Base-by-base conservation (phyloP, 1,140 invertebrate genomes). In the Drosophila athabasca region DNA sequence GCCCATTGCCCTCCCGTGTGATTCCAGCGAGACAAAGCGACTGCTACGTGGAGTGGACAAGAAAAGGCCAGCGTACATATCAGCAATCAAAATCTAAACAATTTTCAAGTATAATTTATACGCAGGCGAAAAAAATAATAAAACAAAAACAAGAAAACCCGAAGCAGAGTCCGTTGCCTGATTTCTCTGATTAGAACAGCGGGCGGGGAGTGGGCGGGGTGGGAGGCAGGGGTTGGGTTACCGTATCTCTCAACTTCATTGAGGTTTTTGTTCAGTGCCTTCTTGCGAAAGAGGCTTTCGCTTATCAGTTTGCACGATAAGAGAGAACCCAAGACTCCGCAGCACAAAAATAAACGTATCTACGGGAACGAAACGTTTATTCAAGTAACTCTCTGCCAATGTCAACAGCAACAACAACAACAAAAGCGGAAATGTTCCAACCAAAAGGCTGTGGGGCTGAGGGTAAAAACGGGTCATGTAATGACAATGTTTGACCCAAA, bases 221-320 rank as follows among this genome's bases (percentile, higher is more conserved):
- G 3, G 1, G 35, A 11, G 35, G 35, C 1, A 5, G 35, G 29
- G 29, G 29, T 8, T 8, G 17, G 17, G 17, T 0, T 19, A 19
- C 17, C 17, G 17, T 7, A 2, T 3, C 35, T 13, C 35, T 60
- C 60, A 67, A 70, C 35, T 87, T 85, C 81, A 85, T 85, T 85
- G 78, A 85, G 78, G 58, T 43, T 62, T 83, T 75, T 19, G 17
- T 19, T 62, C 59, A 39, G 62, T 67, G 65, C 62, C 11, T 11
- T 26, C 43, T 58, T 64, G 22, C 35, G 39, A 70, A 57, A 46
- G 57, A 52, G 54, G 54, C 48, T 74, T 69, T 43, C 17, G 54
- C 74, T 88, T 83, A 87, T 87, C 83, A 88, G 70, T 87, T 88
- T 72, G 83, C 49, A 76, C 75, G 83, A 87, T 87, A 87, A 88